Base-by-base conservation (phyloP, 2,113 vertebrate genomes). In the Leuciscus idus region DNA sequence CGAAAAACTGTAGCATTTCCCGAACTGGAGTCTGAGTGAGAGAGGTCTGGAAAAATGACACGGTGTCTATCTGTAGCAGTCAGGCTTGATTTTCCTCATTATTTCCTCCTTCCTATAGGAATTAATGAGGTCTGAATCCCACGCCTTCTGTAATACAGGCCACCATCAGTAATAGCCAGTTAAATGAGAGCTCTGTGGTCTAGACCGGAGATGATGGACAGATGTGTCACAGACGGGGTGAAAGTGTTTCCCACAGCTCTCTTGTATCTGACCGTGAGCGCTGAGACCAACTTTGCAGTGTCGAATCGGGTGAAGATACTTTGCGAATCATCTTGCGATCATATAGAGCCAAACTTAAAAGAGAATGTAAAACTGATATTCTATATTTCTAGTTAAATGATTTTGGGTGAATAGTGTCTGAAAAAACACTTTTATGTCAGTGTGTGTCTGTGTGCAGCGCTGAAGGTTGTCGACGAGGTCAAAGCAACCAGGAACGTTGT, bases 71-170 rank as follows among this genome's bases (percentile, higher is more conserved):
- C 72, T 75, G 23, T 26, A 39, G 30, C 80, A 48, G 85, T 81
- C 80, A 76, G 72, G 62, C 72, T 75, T 85, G 74, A 84, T 89
- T 87, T 85, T 83, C 62, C 78, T 85, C 78, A 79, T 87, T 85
- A 87, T 61, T 57, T 66, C 43, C 68, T 73, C 39, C 68, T 61
- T 81, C 23, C 68, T 81, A n/a, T 73, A 55, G 72, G 82, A 55
- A 76, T 83, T 89, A 89, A 86, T 87, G 85, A 89, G 88, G 77
- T 84, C 77, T 36, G 88, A 86, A 76, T 89, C 76, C 62, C 76
- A 81, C 73, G 23, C 86, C 81, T 87, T 68, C 75, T 84, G 64
- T 11, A 81, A 59, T n/a, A 21, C 68, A 52, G 82, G 48, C 68
- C 50, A 73, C 48, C 82, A 59, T 73, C 66, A 84, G 82, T 84